A percentile compares a stretch with the other conserved stretches of the same genome.
Conservation (phyloP, 2,888 invertebrate species). For the Troglohyphantes excavatus region DNA sequence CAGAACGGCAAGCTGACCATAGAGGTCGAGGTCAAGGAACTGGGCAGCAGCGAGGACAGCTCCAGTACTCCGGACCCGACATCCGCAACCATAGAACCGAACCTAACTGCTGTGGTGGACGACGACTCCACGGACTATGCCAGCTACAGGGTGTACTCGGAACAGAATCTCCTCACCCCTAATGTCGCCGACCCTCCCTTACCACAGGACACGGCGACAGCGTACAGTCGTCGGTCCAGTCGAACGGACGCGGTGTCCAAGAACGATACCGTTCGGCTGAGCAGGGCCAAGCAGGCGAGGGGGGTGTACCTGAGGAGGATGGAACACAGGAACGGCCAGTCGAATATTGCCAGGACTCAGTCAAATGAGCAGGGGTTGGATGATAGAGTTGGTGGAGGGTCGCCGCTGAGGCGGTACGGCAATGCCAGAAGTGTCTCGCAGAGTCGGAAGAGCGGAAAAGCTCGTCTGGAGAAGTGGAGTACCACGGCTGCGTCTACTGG, state of each 20-base stretch:
- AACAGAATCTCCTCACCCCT: conserved; percentile 39
- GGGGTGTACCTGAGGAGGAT: conserved; percentile 71
- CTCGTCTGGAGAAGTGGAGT: conserved; percentile 66
- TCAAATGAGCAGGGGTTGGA: conserved; percentile 54
- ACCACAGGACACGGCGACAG: neutral
- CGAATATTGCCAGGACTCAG: conserved; percentile 50
- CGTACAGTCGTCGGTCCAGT: conserved; percentile 36
- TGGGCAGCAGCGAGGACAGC: conserved; percentile 55
- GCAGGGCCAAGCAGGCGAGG: conserved; percentile 55
- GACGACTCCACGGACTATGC: conserved; percentile 54
- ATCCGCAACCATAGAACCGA: conserved; percentile 11
- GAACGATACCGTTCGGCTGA: conserved; percentile 36
- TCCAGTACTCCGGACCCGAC: conserved; percentile 32
- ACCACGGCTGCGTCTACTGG: conserved; percentile 71
- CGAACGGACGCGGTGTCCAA: conserved; percentile 25
- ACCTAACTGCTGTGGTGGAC: neutral
- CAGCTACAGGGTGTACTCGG: conserved; percentile 68
- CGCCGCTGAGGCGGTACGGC: conserved; percentile 15
- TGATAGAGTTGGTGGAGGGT: neutral
- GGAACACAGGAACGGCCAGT: conserved; percentile 70
- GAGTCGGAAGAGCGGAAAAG: conserved; percentile 39
- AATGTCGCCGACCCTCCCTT: neutral
- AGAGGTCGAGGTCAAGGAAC: conserved; percentile 70
- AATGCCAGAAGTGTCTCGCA: conserved; percentile 56
- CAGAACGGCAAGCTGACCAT: conserved; percentile 66